Evolutionary conservation across 2,888 invertebrate species (phyloP), one percentile per base, ranked within the genome.

Genomic region (Chaitophorus viminalis): DNA sequence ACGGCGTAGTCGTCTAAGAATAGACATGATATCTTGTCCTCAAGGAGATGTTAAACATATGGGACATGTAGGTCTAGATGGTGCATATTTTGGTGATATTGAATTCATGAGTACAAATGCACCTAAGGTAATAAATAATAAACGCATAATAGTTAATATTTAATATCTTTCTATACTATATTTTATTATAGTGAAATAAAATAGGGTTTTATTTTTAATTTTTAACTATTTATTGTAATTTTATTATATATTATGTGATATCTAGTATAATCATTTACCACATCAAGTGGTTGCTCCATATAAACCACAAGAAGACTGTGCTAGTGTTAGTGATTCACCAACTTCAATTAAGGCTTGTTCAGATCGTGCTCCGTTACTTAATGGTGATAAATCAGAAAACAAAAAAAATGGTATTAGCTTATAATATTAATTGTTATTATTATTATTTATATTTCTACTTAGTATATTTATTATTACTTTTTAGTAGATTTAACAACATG

Each of bases 41-140:
- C 98, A 99, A 91, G 98, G 98, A 70, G 99, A 99, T 91, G 94
- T 99, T 33, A 97, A 98, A 91, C 99, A 99, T 91, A 99, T 98
- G 0, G 95, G 95, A 0, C 99, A 99, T 91, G 97, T 99, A 21
- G 99, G 99, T 0, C 93, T 98, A 75, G 99, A 99, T 91, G 99
- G 99, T 0, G 97, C 98, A 52, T 97, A 97, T 91, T 99, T 99
- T 92, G 99, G 99, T 3, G 98, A 99, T 92, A 95, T 99, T 75
- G 94, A 94, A 82, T 94, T 95, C 90, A 92, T 95, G 29, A 94
- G 94, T 3, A 94, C 94, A 89, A 93, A 92, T 46, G 90, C 90
- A 54, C 89, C 90, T 18, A 90, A 90, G 88, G 90, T 90, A 88
- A 89, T 82, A 72, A 74, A 18, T 74, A 14, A 36, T 74, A 36